Evolutionary conservation across 2,113 vertebrate species (phyloP), one percentile per base, ranked within the genome.

Genomic region (Catharus fuscescens): DNA sequence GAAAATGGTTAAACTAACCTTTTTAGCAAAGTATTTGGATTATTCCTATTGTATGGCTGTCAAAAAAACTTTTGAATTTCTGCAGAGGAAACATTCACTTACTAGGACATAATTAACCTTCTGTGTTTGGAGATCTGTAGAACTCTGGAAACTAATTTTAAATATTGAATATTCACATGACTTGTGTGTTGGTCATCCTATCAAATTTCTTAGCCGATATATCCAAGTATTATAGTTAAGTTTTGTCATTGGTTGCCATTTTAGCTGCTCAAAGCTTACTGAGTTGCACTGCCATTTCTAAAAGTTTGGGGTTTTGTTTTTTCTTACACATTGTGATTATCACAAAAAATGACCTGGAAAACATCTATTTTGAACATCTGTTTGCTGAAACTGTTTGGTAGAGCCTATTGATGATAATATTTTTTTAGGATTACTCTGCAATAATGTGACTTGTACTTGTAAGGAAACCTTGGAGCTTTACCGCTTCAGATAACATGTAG

Each of bases 381-480:
- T 67, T 76, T 80, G 57, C 66, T 53, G 62, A 42, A 8, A 19
- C 7, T 5, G 6, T 77, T 60, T 34, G 8, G 6, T 60, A 54
- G 59, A 42, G 29, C 20, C 14, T 61, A 6, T 19, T 86, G 29
- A 28, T 60, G 24, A 28, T 67, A 24, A 31, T 18, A 16, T 8
- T 61, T 61, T 53, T 52, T 53, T 36, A 79, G 36, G 53, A 32
- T 53, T 73, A 7, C 14, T 61, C 5, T 81, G 28, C 10, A 66
- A 1, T 34, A 34, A 38, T 25, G 6, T 42, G 34, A 38, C 8
- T 59, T 29, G 1, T 21, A 2, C 9, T 19, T 2, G 2, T 52
- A 40, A 61, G 54, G n/a, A 56, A 77, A 44, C 32, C 7, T 26
- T 60, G 29, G 20, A 34, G 12, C 65, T 87, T 70, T 65, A 32